Base-by-base conservation (phyloP, 2,888 invertebrate species). In the Polymixis flavicincta region DNA sequence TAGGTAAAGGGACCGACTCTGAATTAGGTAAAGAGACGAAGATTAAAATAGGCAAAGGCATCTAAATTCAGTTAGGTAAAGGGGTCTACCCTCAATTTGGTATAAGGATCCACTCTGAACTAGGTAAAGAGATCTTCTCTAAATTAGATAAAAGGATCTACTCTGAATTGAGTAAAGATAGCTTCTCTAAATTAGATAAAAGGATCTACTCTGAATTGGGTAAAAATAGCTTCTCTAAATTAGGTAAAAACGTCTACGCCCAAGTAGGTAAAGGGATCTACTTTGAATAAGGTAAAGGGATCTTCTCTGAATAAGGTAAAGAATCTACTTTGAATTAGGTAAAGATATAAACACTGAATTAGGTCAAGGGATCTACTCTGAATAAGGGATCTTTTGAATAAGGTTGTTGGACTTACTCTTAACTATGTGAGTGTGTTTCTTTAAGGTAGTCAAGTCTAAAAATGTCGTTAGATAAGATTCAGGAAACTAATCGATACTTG, bases 361-460 rank as follows among this genome's bases (percentile, higher is more conserved):
- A n/a, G n/a, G n/a, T n/a, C n/a, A n/a, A 52, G 22, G 3, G 3
- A 9, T 52, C 1, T 22, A 52, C 52, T 17, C 9, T 11, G 11
- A 11, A 45, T 9, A 9, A 28, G 14, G 55, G 0, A 9, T 45
- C 42, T 45, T 45, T 45, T 45, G 42, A 45, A 45, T 11, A 45
- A 45, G 42, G 42, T 9, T 2, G 11, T 45, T 45, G 42, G 42
- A 45, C 2, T 45, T 45, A 45, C 13, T 45, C 1, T 45, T 0
- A 45, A 45, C 42, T 45, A 45, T 45, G 7, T 25, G 14, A 25
- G 14, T 28, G 42, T 52, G 19, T 28, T 14, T 28, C 1, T 50
- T 63, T 32, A 60, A 42, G 22, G n/a, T 50, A 63, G n/a, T 61
- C 37, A 42, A 37, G 32, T 59, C 50, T 48, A 66, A 45, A 45